Percentiles rank a stretch among this genome's conserved stretches.
Evolutionary conservation across 1,140 invertebrate species (phyloP).

Genomic region (Venustaconcha ellipsiformis): DNA sequence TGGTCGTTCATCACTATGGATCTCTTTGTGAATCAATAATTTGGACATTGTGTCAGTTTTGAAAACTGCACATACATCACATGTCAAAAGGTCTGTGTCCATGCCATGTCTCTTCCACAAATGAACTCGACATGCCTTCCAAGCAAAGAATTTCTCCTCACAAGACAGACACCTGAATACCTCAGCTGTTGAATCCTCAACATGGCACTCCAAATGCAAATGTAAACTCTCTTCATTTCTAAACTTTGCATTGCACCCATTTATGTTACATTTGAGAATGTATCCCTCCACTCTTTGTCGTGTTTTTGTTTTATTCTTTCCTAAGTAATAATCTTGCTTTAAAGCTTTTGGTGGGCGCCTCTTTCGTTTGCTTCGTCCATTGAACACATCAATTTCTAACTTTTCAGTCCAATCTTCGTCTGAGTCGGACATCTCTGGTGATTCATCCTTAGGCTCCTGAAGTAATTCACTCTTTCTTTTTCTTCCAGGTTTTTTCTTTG

Average conservation of each 20-base stretch:
- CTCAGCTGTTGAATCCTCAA: conserved; percentile 6
- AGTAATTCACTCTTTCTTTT: conserved; percentile 33
- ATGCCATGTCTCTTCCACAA: conserved; percentile 23
- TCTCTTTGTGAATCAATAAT: conserved; percentile 73
- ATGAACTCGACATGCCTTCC: conserved; percentile 17
- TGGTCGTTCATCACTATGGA: conserved; percentile 75
- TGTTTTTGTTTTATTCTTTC: conserved; percentile 12
- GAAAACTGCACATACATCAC: conserved; percentile 9
- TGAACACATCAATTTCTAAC: conserved; percentile 4
- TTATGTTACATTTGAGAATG: not conserved
- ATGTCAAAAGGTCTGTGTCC: conserved; percentile 13
- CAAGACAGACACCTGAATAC: conserved; percentile 21
- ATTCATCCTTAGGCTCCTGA: not conserved
- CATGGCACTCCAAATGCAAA: conserved; percentile 75
- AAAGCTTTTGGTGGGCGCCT: conserved; percentile 41
- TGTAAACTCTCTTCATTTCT: conserved; percentile 68
- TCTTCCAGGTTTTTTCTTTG: conserved; percentile 33
- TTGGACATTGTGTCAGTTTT: conserved; percentile 21
- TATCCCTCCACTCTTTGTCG: conserved; percentile 9
- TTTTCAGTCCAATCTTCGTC: conserved; percentile 30
- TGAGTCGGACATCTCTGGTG: conserved; percentile 11
- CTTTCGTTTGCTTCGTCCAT: conserved; percentile 20
- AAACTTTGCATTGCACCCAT: conserved; percentile 46
- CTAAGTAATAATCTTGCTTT: conserved; percentile 49
- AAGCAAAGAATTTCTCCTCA: conserved; percentile 11